These are phyloP conservation scores for Leptoteleia sp. DNA, from an alignment of 1,140 invertebrate species.

Conservation along the genomic window DNA sequence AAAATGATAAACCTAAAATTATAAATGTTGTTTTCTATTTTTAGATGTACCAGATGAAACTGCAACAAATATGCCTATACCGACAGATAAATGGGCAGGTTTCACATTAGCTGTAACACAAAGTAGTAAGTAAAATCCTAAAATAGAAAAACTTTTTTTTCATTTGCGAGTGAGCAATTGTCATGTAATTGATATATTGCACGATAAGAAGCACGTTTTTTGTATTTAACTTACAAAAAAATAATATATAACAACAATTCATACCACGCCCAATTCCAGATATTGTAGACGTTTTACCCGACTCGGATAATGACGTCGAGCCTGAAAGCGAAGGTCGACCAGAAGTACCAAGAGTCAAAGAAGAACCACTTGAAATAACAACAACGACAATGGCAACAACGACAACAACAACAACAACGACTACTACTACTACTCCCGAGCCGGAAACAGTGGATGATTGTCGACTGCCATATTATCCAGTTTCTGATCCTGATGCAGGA, in stretches of 20 bases:
- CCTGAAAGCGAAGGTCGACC: constrained; percentile 43
- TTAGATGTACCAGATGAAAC: too few species aligned
- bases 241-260: too few species aligned
- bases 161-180: too few species aligned
- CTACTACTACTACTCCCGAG: too few species aligned
- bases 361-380: neutral
- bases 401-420: neutral
- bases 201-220: too few species aligned
- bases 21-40: too few species aligned
- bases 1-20: too few species aligned
- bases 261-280: too few species aligned
- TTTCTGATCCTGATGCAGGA: neutral
- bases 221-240: too few species aligned
- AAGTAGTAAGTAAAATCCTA: constrained; percentile 63
- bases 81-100: constrained; percentile 59
- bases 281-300: too few species aligned
- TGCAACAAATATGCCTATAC: constrained; percentile 30
- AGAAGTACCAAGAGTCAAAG: neutral
- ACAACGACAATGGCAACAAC: neutral
- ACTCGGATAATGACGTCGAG: too few species aligned
- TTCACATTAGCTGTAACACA: constrained; percentile 64
- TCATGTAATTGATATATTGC: too few species aligned
- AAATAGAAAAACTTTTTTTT: neutral
- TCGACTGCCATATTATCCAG: neutral
- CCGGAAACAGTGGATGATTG: neutral